A percentile compares a stretch with the other conserved stretches of the same genome.
Evolutionary conservation across 37 sponge, comb jelly and placozoan species (phyloP).

Genomic region (Amphimedon queenslandica): DNA sequence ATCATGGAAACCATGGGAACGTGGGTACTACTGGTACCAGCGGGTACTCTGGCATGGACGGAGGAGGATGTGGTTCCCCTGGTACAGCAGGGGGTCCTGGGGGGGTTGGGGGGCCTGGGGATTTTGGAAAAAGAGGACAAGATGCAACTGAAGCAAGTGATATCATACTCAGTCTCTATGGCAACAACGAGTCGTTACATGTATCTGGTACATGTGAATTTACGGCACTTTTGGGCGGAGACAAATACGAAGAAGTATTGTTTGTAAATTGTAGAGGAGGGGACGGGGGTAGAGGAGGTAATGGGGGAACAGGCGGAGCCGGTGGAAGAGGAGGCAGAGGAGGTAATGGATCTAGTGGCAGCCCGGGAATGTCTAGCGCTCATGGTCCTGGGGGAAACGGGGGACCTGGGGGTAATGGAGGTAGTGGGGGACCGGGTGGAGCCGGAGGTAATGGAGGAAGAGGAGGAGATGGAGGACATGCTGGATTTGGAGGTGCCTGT

Average conservation of each 20-base stretch:
- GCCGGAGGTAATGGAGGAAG: slow-evolving; percentile 39
- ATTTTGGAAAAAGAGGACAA: background rate
- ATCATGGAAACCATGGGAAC: slow-evolving; percentile 22
- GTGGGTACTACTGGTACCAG: slow-evolving; percentile 19
- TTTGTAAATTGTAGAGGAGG: slow-evolving; percentile 78
- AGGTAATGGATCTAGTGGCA: slow-evolving; percentile 51
- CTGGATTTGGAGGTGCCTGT: slow-evolving; percentile 64
- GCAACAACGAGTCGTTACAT: slow-evolving; percentile 27
- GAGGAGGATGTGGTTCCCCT: slow-evolving; percentile 19
- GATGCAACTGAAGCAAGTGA: slow-evolving; percentile 50
- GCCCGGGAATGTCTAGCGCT: slow-evolving; percentile 17
- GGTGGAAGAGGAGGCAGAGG: slow-evolving; percentile 73
- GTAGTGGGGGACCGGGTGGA: slow-evolving; percentile 70
- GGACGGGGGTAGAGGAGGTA: slow-evolving; percentile 72
- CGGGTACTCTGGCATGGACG: slow-evolving; percentile 27
- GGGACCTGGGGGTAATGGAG: slow-evolving; percentile 57
- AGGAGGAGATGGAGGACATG: slow-evolving; percentile 61
- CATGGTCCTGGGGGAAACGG: slow-evolving; percentile 59
- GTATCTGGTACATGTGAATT: slow-evolving; percentile 15
- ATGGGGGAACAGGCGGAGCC: slow-evolving; percentile 64
- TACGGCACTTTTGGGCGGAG: slow-evolving; percentile 55
- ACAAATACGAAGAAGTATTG: slow-evolving; percentile 45
- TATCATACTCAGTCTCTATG: slow-evolving; percentile 37
- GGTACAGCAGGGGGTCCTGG: slow-evolving; percentile 62
- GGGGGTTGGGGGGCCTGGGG: slow-evolving; percentile 55